Evolutionary conservation across 2,113 vertebrate species (phyloP), one percentile per base, ranked within the genome.

Genomic region (Pachyramphus minor): DNA sequence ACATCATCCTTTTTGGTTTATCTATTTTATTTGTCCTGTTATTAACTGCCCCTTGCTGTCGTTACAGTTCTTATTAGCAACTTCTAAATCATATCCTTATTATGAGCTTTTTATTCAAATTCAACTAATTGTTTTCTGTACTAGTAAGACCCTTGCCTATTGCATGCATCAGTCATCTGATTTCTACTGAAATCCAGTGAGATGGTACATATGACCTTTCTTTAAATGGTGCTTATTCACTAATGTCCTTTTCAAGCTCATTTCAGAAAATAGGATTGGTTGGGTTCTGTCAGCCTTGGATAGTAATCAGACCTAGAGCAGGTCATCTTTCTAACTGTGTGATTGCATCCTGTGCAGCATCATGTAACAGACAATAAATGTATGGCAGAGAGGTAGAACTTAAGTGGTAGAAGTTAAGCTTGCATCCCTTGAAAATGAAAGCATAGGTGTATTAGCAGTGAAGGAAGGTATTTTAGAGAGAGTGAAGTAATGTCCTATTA

Each of bases 281-380:
- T 81, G 59, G 9, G 7, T 92, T 87, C 52, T 84, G 56, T 69
- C 76, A 90, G 9, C 72, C 33, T 71, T 84, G 13, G 21, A 16
- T n/a, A 30, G n/a, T 6, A 58, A 21, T 76, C 50, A 59, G 49
- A 45, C 28, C 8, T 64, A 6, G 59, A 74, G 28, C 10, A 55
- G 27, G 33, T 84, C 14, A 20, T 42, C 10, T 53, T 64, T 77
- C 10, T 62, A 20, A 18, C 23, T 45, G 9, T 79, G 59, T 45
- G 64, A 37, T 23, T 27, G 37, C 16, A 39, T 80, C 37, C 20
- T 44, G 1, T 69, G 45, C 47, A 74, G 33, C 33, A 8, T n/a
- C 28, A 67, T 4, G 24, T 71, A 19, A 35, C 21, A 72, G 30
- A 33, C 22, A 37, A 6, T 6, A 50, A 44, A 33, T 0, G 0